These are phyloP conservation scores for Subanguina moxae DNA, from an alignment of 1,140 invertebrate genomes.

Conservation along the genomic window DNA sequence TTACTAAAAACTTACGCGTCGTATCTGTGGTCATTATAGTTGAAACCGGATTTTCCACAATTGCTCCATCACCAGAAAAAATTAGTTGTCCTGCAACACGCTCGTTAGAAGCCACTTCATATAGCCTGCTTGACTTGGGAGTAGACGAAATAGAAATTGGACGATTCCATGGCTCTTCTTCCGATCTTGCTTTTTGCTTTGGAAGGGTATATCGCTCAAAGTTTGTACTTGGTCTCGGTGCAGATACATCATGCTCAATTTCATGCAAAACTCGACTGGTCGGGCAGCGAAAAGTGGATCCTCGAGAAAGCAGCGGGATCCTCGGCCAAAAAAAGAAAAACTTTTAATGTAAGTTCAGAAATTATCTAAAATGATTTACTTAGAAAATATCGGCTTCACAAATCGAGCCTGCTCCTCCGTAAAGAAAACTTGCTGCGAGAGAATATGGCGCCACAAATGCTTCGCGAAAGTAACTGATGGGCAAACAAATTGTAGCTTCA, in stretches of 20 bases:
- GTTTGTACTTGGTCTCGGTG: not conserved
- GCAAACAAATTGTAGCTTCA: conserved; percentile 44
- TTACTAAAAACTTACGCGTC: too few species aligned
- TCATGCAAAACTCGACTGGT: conserved; percentile 33
- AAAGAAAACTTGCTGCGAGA: conserved; percentile 53
- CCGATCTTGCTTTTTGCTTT: conserved; percentile 4
- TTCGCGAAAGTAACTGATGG: conserved; percentile 49
- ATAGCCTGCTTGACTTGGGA: not conserved
- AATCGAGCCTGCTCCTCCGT: conserved; percentile 37
- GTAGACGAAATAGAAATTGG: not conserved
- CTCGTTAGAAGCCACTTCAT: not conserved
- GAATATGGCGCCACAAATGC: conserved; percentile 50
- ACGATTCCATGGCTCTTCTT: conserved; percentile 3
- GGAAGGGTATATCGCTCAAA: conserved; percentile 3
- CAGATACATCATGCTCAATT: conserved; percentile 18
- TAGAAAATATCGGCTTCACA: conserved; percentile 54
- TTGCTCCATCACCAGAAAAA: too few species aligned
- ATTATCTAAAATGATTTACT: conserved; percentile 26
- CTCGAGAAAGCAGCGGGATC: conserved; percentile 32
- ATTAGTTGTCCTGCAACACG: not conserved
- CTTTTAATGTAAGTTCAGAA: not conserved
- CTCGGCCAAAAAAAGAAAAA: conserved; percentile 33
- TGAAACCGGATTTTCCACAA: too few species aligned
- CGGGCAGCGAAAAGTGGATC: conserved; percentile 40
- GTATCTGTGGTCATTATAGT: too few species aligned